A percentile compares a stretch with the other conserved stretches of the same genome.
Conservation (phyloP, 2,888 invertebrate species). For the Kuschelorhynchus macadamiae region DNA sequence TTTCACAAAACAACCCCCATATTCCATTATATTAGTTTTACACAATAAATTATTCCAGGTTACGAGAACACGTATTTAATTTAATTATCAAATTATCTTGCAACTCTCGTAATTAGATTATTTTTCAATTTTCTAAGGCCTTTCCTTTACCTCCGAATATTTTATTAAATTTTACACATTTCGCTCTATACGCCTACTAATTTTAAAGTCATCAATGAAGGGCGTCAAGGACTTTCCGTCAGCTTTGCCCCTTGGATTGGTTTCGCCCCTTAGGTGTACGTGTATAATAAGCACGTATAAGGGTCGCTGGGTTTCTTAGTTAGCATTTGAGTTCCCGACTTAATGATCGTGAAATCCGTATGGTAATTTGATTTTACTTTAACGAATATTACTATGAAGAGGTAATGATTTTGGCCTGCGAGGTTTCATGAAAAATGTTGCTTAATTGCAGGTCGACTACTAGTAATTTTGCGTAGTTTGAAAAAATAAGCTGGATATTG, state of each 20-base stretch:
- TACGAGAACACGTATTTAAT: not conserved
- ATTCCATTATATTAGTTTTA: no score
- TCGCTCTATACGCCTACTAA: conserved; percentile 29
- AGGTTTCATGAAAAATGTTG: no score
- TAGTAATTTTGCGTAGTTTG: no score
- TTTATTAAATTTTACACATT: conserved; percentile 42
- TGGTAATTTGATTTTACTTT: conserved; percentile 30
- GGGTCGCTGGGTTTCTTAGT: conserved; percentile 35
- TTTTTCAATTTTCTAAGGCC: conserved; percentile 33
- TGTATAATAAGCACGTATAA: conserved; percentile 39
- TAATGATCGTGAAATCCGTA: conserved; percentile 69
- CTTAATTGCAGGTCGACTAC: no score
- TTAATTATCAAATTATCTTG: not conserved
- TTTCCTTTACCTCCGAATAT: conserved; percentile 17
- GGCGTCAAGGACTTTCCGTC: conserved; percentile 24
- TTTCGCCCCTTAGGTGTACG: conserved; percentile 35
- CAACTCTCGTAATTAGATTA: conserved; percentile 23
- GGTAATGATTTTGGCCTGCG: no score
- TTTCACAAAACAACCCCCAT: no score
- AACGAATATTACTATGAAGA: conserved; percentile 11
- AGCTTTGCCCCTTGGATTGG: conserved; percentile 17
- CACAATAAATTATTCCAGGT: conserved; percentile 1
- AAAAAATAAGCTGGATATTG: no score
- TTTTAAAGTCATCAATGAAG: conserved; percentile 40
- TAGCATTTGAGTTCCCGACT: conserved; percentile 56